Conservation (phyloP, 2,113 vertebrate species). For the Vulpes lagopus region DNA sequence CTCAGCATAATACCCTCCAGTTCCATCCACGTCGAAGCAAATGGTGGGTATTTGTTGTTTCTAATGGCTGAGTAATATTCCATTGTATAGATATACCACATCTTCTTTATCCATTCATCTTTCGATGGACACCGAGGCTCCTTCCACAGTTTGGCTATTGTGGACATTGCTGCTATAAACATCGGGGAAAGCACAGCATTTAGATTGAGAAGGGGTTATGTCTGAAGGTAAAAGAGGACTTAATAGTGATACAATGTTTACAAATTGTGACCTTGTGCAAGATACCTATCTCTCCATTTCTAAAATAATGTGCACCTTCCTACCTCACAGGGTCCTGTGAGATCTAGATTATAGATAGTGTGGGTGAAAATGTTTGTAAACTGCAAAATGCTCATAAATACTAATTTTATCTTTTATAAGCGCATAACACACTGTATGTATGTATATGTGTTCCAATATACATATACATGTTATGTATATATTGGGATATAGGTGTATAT, state of each 20-base stretch:
- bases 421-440: background rate
- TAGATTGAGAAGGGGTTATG: background rate
- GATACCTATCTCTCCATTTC: background rate
- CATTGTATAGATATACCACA: too few relatives aligned
- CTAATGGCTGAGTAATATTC: too few relatives aligned
- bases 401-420: background rate
- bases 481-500: background rate
- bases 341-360: background rate
- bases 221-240: background rate
- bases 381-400: background rate
- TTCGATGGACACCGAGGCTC: too few relatives aligned
- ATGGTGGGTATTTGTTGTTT: too few relatives aligned
- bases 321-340: background rate
- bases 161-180: too few relatives aligned
- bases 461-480: background rate
- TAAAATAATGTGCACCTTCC: background rate
- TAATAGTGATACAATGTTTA: background rate
- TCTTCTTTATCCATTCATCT: too few relatives aligned
- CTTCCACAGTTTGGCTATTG: too few relatives aligned
- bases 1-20: too few relatives aligned
- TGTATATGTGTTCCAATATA: background rate
- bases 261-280: background rate
- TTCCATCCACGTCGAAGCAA: too few relatives aligned
- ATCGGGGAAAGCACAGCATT: background rate
- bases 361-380: conserved; percentile 17